Conservation (phyloP, 2,797 vertebrate genomes). For the Uromys caudimaculatus region DNA sequence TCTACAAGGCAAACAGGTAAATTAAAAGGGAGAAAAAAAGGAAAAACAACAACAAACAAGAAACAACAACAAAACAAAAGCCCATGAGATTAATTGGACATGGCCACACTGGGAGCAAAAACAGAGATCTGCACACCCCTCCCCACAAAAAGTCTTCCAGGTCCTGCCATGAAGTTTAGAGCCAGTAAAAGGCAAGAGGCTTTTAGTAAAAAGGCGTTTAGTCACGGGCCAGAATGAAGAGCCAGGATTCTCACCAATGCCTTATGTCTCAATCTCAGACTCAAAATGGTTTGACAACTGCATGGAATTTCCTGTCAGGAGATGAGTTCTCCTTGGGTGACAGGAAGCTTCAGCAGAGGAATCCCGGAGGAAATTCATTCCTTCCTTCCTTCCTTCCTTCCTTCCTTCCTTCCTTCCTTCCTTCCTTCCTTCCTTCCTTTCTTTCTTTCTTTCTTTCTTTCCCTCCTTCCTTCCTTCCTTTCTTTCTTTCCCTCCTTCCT, state of each 20-base stretch:
- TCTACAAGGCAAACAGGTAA: neutral
- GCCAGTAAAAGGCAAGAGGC: neutral
- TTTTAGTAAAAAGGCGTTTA: neutral
- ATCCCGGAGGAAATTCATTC: too few relatives aligned
- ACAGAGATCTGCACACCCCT: too few relatives aligned
- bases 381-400: too few relatives aligned
- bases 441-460: too few relatives aligned
- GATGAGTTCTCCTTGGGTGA: neutral
- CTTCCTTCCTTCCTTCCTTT: too few relatives aligned
- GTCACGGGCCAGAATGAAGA: neutral
- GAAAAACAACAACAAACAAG: too few relatives aligned
- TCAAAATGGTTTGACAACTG: neutral
- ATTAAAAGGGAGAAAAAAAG: neutral
- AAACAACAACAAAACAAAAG: too few relatives aligned
- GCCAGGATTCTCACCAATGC: too few relatives aligned
- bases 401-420: too few relatives aligned
- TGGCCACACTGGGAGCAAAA: neutral
- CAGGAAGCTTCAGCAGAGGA: neutral
- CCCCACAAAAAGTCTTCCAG: neutral
- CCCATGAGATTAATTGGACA: neutral
- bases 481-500: too few relatives aligned
- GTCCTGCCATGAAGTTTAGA: neutral
- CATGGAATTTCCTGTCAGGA: neutral
- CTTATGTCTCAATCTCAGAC: neutral
- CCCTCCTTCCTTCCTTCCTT: too few relatives aligned